Base-by-base conservation (phyloP, 23 tunicate genomes). In the Halocynthia roretzi region DNA sequence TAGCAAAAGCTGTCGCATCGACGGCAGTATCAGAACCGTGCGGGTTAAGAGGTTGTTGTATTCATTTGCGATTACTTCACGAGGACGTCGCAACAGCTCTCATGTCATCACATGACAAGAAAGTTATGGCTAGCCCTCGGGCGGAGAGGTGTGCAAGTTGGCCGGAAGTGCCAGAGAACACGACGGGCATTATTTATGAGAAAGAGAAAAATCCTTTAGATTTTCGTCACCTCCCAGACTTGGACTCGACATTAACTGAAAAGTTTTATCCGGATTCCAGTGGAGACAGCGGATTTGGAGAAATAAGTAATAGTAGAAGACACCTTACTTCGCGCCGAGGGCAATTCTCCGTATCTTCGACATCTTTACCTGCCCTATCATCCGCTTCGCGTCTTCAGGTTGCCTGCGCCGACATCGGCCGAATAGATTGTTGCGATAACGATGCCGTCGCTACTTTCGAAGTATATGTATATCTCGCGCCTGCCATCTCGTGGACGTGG, bases 401-500 rank as follows among this genome's bases (percentile, higher is more conserved):
- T 11, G 70, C 70, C 9, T 65, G 70, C 19, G 70, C 70, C 1
- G 70, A 65, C 19, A 20, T 65, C 49, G 70, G 70, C 19, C 19
- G 70, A 8, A 20, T 65, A 65, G 70, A 65, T 65, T 65, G 22
- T 9, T 65, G 70, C 19, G 70, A 65, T 48, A 20, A 40, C 19
- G 70, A 65, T 14, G 22, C 70, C 49, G 70, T 65, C 31, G 49
- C 70, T 8, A 65, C 70, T 11, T 65, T 65, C 19, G 70, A 65
- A 48, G 15, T 65, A 8, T 65, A 65, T 65, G 19, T 65, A 10
- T 65, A 65, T 15, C 70, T 65, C 19, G 70, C 70, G 10, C 70
- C 70, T 10, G 70, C 19, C 70, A 65, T 48, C 10, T 65, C 70
- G 22, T 65, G 70, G 70, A 20, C 70, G 10, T 65, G 70, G 70